Evolutionary conservation across 1,140 invertebrate genomes (phyloP).

Genomic region (Orchesella cincta): DNA sequence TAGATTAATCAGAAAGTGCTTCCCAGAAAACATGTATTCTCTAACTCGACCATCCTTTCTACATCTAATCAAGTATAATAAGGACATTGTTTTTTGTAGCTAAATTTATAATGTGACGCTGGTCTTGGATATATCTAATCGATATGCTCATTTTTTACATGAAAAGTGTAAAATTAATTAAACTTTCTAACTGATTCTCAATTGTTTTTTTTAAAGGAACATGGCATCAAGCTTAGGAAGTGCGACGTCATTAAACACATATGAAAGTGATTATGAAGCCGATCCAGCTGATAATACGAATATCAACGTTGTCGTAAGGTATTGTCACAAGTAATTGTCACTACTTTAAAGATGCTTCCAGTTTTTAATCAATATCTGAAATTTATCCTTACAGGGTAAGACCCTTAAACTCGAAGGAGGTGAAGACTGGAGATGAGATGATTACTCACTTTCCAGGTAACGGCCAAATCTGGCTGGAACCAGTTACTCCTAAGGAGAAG

Average conservation of each 20-base stretch:
- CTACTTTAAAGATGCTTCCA: background rate
- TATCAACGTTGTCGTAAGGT: constrained; percentile 77
- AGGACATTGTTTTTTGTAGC: too few species aligned
- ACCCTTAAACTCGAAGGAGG: constrained; percentile 70
- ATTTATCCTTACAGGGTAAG: constrained; percentile 63
- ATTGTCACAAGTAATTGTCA: constrained; percentile 39
- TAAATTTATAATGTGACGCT: too few species aligned
- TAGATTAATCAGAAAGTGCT: too few species aligned
- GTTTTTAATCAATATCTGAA: constrained; percentile 62
- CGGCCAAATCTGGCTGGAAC: constrained; percentile 62
- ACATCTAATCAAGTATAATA: too few species aligned
- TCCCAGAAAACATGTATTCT: too few species aligned
- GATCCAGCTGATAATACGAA: constrained; percentile 66
- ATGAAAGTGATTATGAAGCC: constrained; percentile 45
- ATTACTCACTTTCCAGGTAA: constrained; percentile 75
- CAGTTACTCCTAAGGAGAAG: constrained; percentile 62
- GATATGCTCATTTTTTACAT: too few species aligned
- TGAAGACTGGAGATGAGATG: constrained; percentile 63
- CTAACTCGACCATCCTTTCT: too few species aligned
- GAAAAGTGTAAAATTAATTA: too few species aligned
- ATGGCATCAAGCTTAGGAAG: constrained; percentile 45
- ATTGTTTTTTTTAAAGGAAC: background rate
- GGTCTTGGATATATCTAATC: too few species aligned
- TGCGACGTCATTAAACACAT: constrained; percentile 46
- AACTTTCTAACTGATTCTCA: too few species aligned